phyloP scores from a whole-genome alignment of 2,113 vertebrate genomes.

The Hypomesus transpacificus region DNA sequence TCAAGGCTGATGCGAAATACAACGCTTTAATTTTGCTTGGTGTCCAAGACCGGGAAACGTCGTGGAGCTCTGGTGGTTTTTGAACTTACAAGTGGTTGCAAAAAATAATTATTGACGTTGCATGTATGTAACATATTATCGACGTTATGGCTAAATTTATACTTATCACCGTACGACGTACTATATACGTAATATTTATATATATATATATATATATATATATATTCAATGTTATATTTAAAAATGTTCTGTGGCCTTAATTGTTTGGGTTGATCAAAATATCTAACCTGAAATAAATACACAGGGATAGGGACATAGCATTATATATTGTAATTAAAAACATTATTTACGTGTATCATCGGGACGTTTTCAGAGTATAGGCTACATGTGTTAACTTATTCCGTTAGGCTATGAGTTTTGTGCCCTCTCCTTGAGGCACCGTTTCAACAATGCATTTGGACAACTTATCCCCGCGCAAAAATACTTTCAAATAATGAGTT shows the following conservation, averaged over 20 bases:
- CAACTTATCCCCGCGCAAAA: not conserved
- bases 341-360: no score
- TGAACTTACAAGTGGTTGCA: not conserved
- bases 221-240: not conserved
- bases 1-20: constrained; percentile 58
- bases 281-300: constrained; percentile 9
- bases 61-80: not conserved
- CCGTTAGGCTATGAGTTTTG: no score
- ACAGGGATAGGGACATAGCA: no score
- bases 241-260: not conserved
- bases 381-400: no score
- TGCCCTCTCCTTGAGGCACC: constrained; percentile 8
- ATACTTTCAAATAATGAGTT: not conserved
- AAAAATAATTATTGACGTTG: not conserved
- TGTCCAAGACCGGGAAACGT: constrained; percentile 31
- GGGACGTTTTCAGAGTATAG: no score
- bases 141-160: no score
- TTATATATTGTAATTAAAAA: no score
- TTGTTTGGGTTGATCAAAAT: constrained; percentile 52
- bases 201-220: no score
- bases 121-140: no score
- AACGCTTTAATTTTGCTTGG: constrained; percentile 32
- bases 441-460: not conserved
- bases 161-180: no score
- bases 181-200: no score